Evolutionary conservation across 2,797 vertebrate species (phyloP), one percentile per base, ranked within the genome.

Genomic region (Lycodopsis pacificus): DNA sequence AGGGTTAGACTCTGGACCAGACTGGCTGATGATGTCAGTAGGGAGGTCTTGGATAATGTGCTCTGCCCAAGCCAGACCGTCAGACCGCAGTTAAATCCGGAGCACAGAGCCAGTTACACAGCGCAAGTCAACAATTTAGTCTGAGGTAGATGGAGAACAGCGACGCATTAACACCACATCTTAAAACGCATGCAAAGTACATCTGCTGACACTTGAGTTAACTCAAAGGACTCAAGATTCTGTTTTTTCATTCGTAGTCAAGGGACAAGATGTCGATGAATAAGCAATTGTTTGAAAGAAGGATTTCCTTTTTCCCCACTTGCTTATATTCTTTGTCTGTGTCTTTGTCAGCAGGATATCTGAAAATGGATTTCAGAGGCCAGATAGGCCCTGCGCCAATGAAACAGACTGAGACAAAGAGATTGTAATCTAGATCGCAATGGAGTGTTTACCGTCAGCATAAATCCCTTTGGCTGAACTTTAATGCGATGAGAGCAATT

Each of bases 41-140:
- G 80, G 77, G 79, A 73, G 68, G 57, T 61, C 46, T 84, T 80
- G 56, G 53, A 65, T 79, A 81, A 84, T 53, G 13, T 12, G 19
- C 69, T 61, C 67, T 48, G 51, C 20, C 81, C 78, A 76, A 71
- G 30, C 76, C 65, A 27, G 78, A 75, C 65, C 72, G 70, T 81
- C 59, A 80, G 56, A 84, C 84, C 82, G 17, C 84, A 85, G 77
- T 83, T 57, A 65, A 62, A 80, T 83, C 79, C 57, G 34, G 59
- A 76, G 36, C 20, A 7, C 69, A 32, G 73, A 73, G 58, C 59
- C 82, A 80, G 76, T 53, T 27, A 54, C 15, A 46, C 71, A 66
- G 64, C 14, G 12, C 53, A 19, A 58, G 69, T 75, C 73, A 86
- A 78, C 77, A 71, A 14, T 71, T 72, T 71, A 63, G 19, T 83